Evolutionary conservation across 2,113 vertebrate genomes (phyloP).

Genomic region (Chunga burmeisteri): DNA sequence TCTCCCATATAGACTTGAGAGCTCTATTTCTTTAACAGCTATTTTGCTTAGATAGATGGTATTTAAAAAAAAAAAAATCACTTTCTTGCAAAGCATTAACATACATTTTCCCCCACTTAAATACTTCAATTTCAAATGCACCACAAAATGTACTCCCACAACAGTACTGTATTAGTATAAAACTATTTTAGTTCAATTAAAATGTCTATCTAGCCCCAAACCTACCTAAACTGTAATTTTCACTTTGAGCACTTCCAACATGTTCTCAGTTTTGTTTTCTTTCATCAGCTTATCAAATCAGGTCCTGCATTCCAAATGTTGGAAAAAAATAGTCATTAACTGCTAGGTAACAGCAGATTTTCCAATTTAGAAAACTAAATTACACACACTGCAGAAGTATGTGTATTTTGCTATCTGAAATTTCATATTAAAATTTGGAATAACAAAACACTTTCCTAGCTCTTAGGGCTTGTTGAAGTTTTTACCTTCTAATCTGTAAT

Average conservation of each 20-base stretch:
- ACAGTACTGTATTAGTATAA: conserved; percentile 71
- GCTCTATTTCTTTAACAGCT: conserved; percentile 61
- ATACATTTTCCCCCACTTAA: conserved; percentile 70
- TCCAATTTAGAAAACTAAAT: conserved; percentile 73
- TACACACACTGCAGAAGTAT: not conserved
- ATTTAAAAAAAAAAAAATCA: not conserved
- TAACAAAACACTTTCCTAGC: conserved; percentile 21
- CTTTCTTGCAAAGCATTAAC: conserved; percentile 71
- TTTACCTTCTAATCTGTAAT: not conserved
- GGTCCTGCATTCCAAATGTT: conserved; percentile 71
- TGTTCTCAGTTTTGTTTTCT: conserved; percentile 70
- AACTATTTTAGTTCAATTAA: conserved; percentile 79
- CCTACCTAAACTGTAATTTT: conserved; percentile 78
- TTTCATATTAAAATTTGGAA: conserved; percentile 50
- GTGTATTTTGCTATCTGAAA: conserved; percentile 65
- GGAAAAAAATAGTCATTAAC: conserved; percentile 77
- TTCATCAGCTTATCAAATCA: conserved; percentile 73
- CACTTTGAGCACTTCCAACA: conserved; percentile 68
- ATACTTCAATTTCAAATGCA: conserved; percentile 68
- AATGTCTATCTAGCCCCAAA: conserved; percentile 76
- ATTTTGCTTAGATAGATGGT: conserved; percentile 58
- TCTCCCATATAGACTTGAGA: conserved; percentile 37
- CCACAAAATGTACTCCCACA: conserved; percentile 74
- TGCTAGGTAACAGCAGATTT: conserved; percentile 74
- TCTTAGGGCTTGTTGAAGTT: not conserved